Evolutionary conservation across 2,888 invertebrate genomes (phyloP).

Genomic region (Philhelius pedissequus): DNA sequence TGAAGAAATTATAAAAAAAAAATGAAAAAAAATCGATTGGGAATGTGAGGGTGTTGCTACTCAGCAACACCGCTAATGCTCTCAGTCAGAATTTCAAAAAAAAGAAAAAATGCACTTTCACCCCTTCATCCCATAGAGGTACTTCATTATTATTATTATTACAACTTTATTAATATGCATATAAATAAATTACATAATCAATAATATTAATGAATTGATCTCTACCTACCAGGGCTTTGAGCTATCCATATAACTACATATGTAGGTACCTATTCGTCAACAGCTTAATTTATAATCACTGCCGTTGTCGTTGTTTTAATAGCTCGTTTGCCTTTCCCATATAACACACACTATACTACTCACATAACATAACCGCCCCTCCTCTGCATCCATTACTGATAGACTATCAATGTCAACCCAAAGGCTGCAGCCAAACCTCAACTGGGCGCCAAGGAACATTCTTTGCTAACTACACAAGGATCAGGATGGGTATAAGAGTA

Average conservation of each 20-base stretch:
- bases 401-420: slow-evolving; percentile 34
- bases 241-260: too few relatives aligned
- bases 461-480: slow-evolving; percentile 30
- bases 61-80: not conserved
- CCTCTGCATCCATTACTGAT: slow-evolving; percentile 1
- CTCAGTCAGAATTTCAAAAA: not conserved
- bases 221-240: too few relatives aligned
- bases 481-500: not conserved
- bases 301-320: not conserved
- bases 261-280: slow-evolving; percentile 55
- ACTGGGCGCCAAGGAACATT: slow-evolving; percentile 38
- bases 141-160: too few relatives aligned
- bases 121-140: slow-evolving; percentile 28
- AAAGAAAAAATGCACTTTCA: slow-evolving; percentile 23
- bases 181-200: too few relatives aligned
- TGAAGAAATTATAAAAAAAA: slow-evolving; percentile 20
- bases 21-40: slow-evolving; percentile 42
- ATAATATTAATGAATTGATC: too few relatives aligned
- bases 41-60: not conserved
- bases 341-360: not conserved
- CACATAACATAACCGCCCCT: not conserved
- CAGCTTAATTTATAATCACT: slow-evolving; percentile 50
- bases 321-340: not conserved
- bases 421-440: not conserved
- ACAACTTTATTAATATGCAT: too few relatives aligned